Evolutionary conservation across 2,888 invertebrate species (phyloP), one percentile per base, ranked within the genome.

Genomic region (Agriopis marginaria): DNA sequence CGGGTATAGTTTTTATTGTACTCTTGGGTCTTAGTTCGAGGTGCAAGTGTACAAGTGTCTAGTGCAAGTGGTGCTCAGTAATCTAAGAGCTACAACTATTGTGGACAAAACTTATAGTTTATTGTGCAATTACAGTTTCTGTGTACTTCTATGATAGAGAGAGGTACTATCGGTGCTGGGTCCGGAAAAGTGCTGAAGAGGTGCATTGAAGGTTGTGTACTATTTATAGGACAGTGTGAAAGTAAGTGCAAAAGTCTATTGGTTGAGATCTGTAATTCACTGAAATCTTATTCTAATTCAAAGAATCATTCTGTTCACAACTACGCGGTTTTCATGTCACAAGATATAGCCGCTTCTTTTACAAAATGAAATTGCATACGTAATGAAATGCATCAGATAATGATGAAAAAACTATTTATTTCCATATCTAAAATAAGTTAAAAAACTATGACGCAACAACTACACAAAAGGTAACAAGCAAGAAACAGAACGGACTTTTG

Each of bases 131-230:
- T 85, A 86, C 80, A 85, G 81, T 87, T 56, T 61, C 55, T 80
- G 88, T 89, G 87, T 89, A 80, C 89, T 91, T 72, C 89, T 91
- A 93, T 79, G 87, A 89, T 88, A 92, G 91, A 92, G 88, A 89
- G 71, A 91, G 86, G 78, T 83, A 83, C 90, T 91, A 91, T 83
- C 71, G 84, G 82, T 88, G 87, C 80, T 86, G 82, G 83, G 85
- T 88, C 71, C 78, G 81, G 82, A 88, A 88, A 80, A 87, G 87
- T 90, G 89, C 89, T 84, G 86, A 89, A 91, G 89, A 87, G 85
- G 89, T 91, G 91, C 92, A 90, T 86, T 82, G 88, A 88, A 91
- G 89, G 83, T 87, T 79, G 91, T 93, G 93, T 92, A 86, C 93
- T 91, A 56, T 55, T 8, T 44, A 44, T 53, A 91, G 87, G 87